phyloP scores from a whole-genome alignment of 2,113 vertebrate genomes.

The Oncorhynchus masou region DNA sequence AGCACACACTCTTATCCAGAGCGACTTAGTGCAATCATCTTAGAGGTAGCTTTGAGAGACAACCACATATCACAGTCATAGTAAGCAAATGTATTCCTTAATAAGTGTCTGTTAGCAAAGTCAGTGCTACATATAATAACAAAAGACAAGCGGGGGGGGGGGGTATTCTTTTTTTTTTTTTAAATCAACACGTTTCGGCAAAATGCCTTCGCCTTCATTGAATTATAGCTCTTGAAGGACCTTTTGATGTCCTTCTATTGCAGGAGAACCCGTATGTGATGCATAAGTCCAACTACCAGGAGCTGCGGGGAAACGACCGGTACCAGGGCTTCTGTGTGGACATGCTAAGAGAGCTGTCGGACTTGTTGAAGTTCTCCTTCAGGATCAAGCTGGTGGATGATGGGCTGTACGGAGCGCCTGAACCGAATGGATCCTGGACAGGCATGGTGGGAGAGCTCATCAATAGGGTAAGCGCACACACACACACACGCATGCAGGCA shows the following conservation, averaged over 20 bases:
- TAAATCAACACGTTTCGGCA: too few species aligned
- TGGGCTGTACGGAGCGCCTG: conserved; percentile 84
- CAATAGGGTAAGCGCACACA: conserved; percentile 76
- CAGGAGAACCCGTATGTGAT: conserved; percentile 93
- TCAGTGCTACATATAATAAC: too few species aligned
- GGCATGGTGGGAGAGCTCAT: conserved; percentile 95
- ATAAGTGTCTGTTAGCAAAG: too few species aligned
- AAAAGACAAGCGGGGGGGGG: too few species aligned
- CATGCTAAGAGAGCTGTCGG: conserved; percentile 85
- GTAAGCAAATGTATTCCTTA: too few species aligned
- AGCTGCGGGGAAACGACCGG: conserved; percentile 77
- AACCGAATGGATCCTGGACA: conserved; percentile 90
- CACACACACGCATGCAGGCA: not conserved
- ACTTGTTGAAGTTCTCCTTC: conserved; percentile 86
- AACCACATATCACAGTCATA: too few species aligned
- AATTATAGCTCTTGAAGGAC: too few species aligned
- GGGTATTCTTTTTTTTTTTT: too few species aligned
- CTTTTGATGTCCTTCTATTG: not conserved
- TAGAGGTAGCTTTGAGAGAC: too few species aligned
- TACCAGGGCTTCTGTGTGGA: conserved; percentile 94
- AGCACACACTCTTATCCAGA: too few species aligned
- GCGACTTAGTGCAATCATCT: too few species aligned
- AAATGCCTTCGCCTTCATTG: too few species aligned
- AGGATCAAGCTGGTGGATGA: conserved; percentile 89
- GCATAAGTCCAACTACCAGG: conserved; percentile 81